These are phyloP conservation scores for Prorops nasuta DNA, from an alignment of 1,140 invertebrate genomes.

Conservation along the genomic window DNA sequence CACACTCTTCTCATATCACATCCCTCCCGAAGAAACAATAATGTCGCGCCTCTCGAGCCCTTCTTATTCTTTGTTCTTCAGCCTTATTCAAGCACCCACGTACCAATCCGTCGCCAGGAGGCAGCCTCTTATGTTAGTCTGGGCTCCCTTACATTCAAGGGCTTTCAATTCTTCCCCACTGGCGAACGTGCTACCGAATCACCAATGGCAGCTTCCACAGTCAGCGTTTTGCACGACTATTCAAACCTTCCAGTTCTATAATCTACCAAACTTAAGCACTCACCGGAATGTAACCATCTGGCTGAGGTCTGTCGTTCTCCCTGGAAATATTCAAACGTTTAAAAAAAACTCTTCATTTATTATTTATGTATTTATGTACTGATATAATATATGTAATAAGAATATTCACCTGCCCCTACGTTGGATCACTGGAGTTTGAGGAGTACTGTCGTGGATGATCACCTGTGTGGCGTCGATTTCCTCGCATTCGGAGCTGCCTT, in stretches of 20 bases:
- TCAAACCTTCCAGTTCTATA: background rate
- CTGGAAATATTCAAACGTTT: conserved; percentile 32
- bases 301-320: conserved; percentile 47
- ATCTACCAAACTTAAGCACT: conserved; percentile 25
- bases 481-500: conserved; percentile 57
- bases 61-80: too few species aligned
- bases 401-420: conserved; percentile 46
- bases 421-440: conserved; percentile 68
- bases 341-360: background rate
- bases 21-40: conserved; percentile 30
- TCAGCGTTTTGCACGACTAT: background rate
- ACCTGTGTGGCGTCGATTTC: conserved; percentile 71
- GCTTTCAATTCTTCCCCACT: too few species aligned
- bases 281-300: conserved; percentile 55
- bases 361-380: too few species aligned
- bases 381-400: too few species aligned
- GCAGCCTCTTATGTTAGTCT: too few species aligned
- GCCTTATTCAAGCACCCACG: too few species aligned
- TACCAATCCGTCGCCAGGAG: too few species aligned
- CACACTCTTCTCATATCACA: too few species aligned
- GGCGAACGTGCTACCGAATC: too few species aligned
- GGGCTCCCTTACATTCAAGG: too few species aligned
- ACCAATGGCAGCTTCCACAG: conserved; percentile 6
- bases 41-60: conserved; percentile 21
- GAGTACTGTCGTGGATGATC: conserved; percentile 74